These are phyloP conservation scores for Epirrita christyi DNA, from an alignment of 2,888 invertebrate species.

Conservation along the genomic window DNA sequence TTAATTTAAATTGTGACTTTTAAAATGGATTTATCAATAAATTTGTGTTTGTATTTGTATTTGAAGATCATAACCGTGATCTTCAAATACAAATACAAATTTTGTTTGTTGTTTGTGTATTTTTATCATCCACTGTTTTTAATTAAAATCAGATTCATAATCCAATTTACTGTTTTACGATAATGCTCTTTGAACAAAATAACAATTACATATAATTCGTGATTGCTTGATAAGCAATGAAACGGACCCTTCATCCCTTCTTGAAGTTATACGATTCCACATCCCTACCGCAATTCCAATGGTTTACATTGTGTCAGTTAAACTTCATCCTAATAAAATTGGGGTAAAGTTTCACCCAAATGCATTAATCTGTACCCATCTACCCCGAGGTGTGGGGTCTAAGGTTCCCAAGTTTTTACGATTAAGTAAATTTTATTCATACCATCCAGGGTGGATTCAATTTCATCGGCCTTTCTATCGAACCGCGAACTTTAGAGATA, in stretches of 20 bases:
- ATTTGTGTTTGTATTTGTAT: too few species aligned
- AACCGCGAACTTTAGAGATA: constrained; percentile 59
- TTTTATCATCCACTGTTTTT: not conserved
- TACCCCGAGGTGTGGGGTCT: constrained; percentile 21
- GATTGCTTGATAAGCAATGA: constrained; percentile 19
- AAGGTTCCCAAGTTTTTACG: constrained; percentile 60
- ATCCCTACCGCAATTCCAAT: constrained; percentile 34
- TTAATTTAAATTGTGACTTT: too few species aligned
- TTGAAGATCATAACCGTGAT: too few species aligned
- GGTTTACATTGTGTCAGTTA: constrained; percentile 40
- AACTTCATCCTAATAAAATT: constrained; percentile 39
- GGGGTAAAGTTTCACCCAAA: constrained; percentile 35
- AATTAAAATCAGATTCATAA: not conserved
- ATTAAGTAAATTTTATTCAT: constrained; percentile 77
- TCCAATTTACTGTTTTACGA: constrained; percentile 4
- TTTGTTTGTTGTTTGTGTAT: not conserved
- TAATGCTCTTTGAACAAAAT: constrained; percentile 12
- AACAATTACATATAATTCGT: constrained; percentile 25
- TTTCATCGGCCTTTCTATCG: constrained; percentile 66
- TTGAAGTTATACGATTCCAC: constrained; percentile 30
- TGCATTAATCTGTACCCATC: constrained; percentile 37
- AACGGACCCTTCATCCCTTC: constrained; percentile 15
- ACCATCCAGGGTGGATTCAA: constrained; percentile 62
- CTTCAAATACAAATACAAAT: too few species aligned
- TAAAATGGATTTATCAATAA: too few species aligned